A percentile compares a stretch with the other conserved stretches of the same genome.
These are phyloP conservation scores for Nothoprocta pentlandii DNA, from an alignment of 2,113 vertebrate genomes.

Conservation along the genomic window DNA sequence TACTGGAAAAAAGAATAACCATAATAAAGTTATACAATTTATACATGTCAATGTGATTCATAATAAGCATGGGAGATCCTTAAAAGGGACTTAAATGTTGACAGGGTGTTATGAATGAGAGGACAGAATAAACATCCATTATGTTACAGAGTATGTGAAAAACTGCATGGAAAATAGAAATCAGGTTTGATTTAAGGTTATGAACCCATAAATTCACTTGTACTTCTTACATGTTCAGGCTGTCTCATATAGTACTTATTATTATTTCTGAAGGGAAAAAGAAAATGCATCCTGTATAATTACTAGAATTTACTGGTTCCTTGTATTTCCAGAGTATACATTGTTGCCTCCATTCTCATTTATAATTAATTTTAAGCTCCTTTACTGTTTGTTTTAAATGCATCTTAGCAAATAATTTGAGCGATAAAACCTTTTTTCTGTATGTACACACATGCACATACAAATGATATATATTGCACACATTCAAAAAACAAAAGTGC, in stretches of 20 bases:
- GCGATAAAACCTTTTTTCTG: neutral
- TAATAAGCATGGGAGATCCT: conserved; percentile 48
- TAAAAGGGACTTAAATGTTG: conserved; percentile 57
- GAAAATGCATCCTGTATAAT: conserved; percentile 14
- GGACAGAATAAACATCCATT: conserved; percentile 61
- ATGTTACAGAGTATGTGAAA: conserved; percentile 51
- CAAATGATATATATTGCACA: neutral
- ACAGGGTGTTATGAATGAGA: conserved; percentile 56
- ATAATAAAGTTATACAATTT: conserved; percentile 58
- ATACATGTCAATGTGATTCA: conserved; percentile 55
- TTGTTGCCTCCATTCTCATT: conserved; percentile 22
- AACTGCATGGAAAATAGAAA: conserved; percentile 70
- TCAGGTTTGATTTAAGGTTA: conserved; percentile 67
- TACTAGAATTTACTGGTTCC: conserved; percentile 55
- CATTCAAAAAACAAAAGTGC: neutral
- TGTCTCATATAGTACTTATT: conserved; percentile 25
- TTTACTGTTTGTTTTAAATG: conserved; percentile 40
- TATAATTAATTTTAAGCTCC: conserved; percentile 48
- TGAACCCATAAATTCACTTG: conserved; percentile 64
- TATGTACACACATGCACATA: neutral
- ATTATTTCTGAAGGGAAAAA: conserved; percentile 50
- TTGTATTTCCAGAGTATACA: conserved; percentile 44
- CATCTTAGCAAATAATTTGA: conserved; percentile 8
- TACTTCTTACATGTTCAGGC: conserved; percentile 30
- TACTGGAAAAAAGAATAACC: conserved; percentile 57